Conservation (phyloP, 2,888 invertebrate species). For the Dicroscelio sp. region DNA sequence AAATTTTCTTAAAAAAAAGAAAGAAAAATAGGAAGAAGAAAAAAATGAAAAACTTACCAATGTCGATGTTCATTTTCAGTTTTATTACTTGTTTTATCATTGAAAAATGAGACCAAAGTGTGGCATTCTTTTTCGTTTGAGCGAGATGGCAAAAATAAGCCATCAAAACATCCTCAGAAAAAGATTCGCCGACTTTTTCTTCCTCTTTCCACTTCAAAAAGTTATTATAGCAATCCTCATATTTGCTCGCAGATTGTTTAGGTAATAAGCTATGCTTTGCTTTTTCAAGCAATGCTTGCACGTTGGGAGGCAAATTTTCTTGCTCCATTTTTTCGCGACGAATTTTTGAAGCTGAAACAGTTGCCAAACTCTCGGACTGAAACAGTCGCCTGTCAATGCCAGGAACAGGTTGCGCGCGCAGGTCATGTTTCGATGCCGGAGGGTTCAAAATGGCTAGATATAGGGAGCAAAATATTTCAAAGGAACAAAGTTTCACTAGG, state of each 20-base stretch:
- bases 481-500: conserved; percentile 20
- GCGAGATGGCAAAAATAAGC: conserved; percentile 50
- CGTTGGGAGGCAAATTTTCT: not conserved
- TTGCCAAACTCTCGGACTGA: too few relatives aligned
- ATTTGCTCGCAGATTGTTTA: conserved; percentile 11
- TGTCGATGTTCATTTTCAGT: conserved; percentile 49
- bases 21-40: too few relatives aligned
- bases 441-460: too few relatives aligned
- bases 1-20: too few relatives aligned
- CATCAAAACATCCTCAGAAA: conserved; percentile 41
- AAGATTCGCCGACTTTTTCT: conserved; percentile 38
- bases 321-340: not conserved
- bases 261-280: not conserved
- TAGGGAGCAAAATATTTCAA: too few relatives aligned
- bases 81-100: conserved; percentile 52
- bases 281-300: not conserved
- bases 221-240: conserved; percentile 34
- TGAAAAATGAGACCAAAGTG: conserved; percentile 49
- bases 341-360: too few relatives aligned
- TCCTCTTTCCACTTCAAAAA: conserved; percentile 46
- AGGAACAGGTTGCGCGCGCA: too few relatives aligned
- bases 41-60: conserved; percentile 43
- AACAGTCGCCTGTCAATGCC: too few relatives aligned
- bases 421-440: too few relatives aligned
- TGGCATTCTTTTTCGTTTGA: conserved; percentile 42